Evolutionary conservation across 1,140 invertebrate species (phyloP).

Genomic region (Drosophila trapezifrons): DNA sequence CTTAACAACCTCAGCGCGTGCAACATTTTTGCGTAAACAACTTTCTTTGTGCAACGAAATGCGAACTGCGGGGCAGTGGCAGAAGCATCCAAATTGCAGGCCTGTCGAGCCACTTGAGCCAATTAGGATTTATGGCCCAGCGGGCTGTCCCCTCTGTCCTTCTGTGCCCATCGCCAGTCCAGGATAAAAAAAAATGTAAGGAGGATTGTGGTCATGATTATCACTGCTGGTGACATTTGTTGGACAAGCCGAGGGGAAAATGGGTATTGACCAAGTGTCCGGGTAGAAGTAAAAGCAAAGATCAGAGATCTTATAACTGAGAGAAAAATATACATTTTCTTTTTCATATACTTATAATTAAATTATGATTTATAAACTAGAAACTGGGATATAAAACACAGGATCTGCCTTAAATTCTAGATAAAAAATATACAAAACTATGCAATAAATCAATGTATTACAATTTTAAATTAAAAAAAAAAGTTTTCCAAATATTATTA

Average conservation of each 20-base stretch:
- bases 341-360: no score
- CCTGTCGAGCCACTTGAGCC: conserved; percentile 62
- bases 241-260: conserved; percentile 1
- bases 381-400: no score
- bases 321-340: no score
- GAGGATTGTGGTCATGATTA: conserved; percentile 31
- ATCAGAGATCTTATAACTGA: neutral
- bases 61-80: conserved; percentile 18
- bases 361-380: no score
- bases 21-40: conserved; percentile 75
- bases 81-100: conserved; percentile 42
- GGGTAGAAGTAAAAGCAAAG: neutral
- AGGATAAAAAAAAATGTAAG: neutral
- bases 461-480: no score
- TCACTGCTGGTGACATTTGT: conserved; percentile 36
- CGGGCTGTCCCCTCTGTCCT: conserved; percentile 21
- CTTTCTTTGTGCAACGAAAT: conserved; percentile 71
- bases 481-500: no score
- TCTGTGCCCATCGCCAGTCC: no score
- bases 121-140: conserved; percentile 69
- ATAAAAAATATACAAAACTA: no score
- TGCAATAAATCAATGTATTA: no score
- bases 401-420: no score
- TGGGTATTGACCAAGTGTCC: no score
- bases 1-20: conserved; percentile 39